Evolutionary conservation across 1,140 invertebrate genomes (phyloP).

Genomic region (Eulimnadia texana): DNA sequence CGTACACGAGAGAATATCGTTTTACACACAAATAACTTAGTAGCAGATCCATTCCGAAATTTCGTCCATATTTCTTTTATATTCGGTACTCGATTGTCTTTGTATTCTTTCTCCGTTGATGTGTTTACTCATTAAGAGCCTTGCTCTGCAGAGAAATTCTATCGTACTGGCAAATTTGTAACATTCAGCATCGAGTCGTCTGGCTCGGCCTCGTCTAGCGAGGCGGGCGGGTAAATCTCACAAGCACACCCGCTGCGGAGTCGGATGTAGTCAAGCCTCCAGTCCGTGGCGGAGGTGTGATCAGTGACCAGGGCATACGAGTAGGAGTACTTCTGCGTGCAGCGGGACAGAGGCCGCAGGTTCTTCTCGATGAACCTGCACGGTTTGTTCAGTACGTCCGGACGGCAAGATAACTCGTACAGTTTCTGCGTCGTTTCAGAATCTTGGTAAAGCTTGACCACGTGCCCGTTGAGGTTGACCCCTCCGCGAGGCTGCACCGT

Average conservation of each 20-base stretch:
- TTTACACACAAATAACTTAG: too few species aligned
- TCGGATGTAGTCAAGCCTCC: slow-evolving; percentile 65
- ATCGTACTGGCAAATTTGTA: not conserved
- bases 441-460: slow-evolving; percentile 59
- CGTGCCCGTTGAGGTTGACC: slow-evolving; percentile 49
- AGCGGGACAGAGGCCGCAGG: slow-evolving; percentile 50
- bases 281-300: slow-evolving; percentile 35
- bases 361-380: slow-evolving; percentile 58
- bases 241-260: slow-evolving; percentile 70
- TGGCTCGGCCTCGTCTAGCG: not conserved
- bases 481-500: slow-evolving; percentile 62
- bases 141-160: not conserved
- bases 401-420: slow-evolving; percentile 61
- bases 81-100: too few species aligned
- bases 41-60: too few species aligned
- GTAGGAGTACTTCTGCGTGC: slow-evolving; percentile 70
- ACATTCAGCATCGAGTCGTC: not conserved
- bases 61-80: too few species aligned
- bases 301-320: slow-evolving; percentile 60
- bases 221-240: slow-evolving; percentile 35
- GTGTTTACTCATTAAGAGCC: too few species aligned
- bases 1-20: too few species aligned
- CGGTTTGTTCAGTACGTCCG: slow-evolving; percentile 49
- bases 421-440: slow-evolving; percentile 38
- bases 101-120: too few species aligned